Percentiles rank a stretch among this genome's conserved stretches.
Evolutionary conservation across 2,888 invertebrate species (phyloP).

Genomic region (Lagria hirta): DNA sequence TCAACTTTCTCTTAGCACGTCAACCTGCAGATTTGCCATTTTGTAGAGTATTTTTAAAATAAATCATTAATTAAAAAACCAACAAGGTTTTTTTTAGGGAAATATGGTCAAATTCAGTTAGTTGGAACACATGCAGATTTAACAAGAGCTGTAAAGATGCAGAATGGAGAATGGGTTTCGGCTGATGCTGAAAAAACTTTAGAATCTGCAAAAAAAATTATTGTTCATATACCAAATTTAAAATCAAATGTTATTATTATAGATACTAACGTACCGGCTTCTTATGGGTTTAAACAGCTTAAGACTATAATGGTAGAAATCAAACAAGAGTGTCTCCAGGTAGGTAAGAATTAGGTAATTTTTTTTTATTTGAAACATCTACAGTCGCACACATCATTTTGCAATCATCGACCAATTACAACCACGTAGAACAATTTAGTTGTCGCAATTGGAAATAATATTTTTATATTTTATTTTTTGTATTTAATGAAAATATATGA

Average conservation of each 20-base stretch:
- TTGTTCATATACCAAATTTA: conserved; percentile 62
- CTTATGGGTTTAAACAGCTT: conserved; percentile 63
- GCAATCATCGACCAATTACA: too few species aligned
- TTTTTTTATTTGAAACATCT: too few species aligned
- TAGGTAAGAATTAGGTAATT: too few species aligned
- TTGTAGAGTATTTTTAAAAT: conserved; percentile 6
- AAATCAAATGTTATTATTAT: conserved; percentile 60
- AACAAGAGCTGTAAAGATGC: conserved; percentile 56
- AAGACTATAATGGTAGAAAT: conserved; percentile 58
- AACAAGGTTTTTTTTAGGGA: conserved; percentile 51
- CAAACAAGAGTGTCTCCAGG: conserved; percentile 59
- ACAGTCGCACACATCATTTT: too few species aligned
- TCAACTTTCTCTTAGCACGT: conserved; percentile 70
- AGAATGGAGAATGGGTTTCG: conserved; percentile 61
- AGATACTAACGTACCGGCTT: conserved; percentile 64
- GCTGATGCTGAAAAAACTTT: conserved; percentile 59
- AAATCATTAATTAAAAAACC: neutral
- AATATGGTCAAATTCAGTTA: conserved; percentile 63
- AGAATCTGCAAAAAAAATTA: conserved; percentile 53
- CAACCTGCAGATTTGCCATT: conserved; percentile 47
- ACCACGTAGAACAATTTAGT: too few species aligned
- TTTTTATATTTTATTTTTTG: too few species aligned
- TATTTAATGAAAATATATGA: too few species aligned
- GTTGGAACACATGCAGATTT: conserved; percentile 66
- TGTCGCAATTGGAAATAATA: too few species aligned